Base-by-base conservation (phyloP, 1,140 invertebrate genomes). In the Leptinotarsa texana region DNA sequence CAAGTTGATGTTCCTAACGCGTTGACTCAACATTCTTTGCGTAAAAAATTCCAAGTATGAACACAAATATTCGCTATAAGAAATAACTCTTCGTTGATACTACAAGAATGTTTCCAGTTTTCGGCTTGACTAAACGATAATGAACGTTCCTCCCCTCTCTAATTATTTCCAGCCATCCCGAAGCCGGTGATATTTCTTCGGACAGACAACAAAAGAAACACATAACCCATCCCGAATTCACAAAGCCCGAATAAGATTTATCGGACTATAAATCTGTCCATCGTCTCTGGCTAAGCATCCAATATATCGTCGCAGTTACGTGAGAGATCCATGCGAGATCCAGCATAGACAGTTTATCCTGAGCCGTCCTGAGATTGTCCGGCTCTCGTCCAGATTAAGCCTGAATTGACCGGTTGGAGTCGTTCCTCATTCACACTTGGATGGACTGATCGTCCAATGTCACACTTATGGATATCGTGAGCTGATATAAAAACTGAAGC, bases 341-440 rank as follows among this genome's bases (percentile, higher is more conserved):
- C 69, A 65, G 67, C 48, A 74, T 74, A 63, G 70, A 75, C 68
- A 73, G 75, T 72, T 78, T 74, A 77, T 77, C 67, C 82, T 78
- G 80, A 82, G 81, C 71, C 67, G 77, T 76, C 65, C 82, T 79
- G 82, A 83, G 82, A 83, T 82, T 81, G 82, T 81, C 82, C 82
- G 75, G 80, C 79, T 42, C 24, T 79, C 80, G 81, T 82, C 81
- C 76, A 82, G 82, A 83, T 82, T 83, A 82, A 80, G 80, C 81
- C 79, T 82, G 82, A 80, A 83, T 82, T 82, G 82, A 81, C 80
- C 82, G 79, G 82, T 83, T 82, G 78, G 80, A 79, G 79, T 79
- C 81, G 82, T 83, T 80, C 80, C 77, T 83, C 82, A 83, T 83
- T 83, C 82, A 83, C 82, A 82, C 80, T 74, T 80, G 81, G 81